Percentiles rank a stretch among this genome's conserved stretches.
Conservation (phyloP, 2,888 invertebrate genomes). For the Brachypalpus laphriformis region DNA sequence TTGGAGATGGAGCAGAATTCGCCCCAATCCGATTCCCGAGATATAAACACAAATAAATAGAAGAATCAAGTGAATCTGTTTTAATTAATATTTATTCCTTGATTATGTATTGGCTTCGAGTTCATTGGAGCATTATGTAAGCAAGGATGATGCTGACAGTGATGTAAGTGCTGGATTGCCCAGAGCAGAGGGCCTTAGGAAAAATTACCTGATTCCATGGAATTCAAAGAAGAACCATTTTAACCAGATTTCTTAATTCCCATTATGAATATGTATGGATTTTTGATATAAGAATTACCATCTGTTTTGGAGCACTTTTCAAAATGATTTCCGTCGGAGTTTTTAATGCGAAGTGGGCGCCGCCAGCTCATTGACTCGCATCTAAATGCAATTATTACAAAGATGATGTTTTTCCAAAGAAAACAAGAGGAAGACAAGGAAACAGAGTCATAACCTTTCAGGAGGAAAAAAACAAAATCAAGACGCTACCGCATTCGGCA, state of each 20-base stretch:
- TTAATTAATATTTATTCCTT: slow-evolving; percentile 71
- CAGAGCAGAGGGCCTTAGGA: not conserved
- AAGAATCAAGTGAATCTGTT: slow-evolving; percentile 52
- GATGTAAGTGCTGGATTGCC: too few species aligned
- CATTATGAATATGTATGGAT: not conserved
- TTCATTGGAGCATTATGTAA: slow-evolving; percentile 37
- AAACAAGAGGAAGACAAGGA: not conserved
- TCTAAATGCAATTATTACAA: slow-evolving; percentile 44
- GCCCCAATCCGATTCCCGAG: not conserved
- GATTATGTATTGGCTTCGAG: slow-evolving; percentile 30
- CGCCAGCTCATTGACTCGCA: slow-evolving; percentile 33
- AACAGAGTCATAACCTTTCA: not conserved
- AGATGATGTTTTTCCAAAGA: slow-evolving; percentile 15
- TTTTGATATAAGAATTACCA: not conserved
- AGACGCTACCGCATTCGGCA: not conserved
- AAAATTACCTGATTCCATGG: not conserved
- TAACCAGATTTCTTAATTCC: not conserved
- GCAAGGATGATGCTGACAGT: slow-evolving; percentile 17
- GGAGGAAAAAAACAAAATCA: not conserved
- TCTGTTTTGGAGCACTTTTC: too few species aligned
- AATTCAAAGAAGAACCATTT: not conserved
- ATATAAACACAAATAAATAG: slow-evolving; percentile 18
- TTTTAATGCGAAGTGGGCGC: slow-evolving; percentile 36
- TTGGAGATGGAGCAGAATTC: not conserved
- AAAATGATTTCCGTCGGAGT: slow-evolving; percentile 3